Conservation (phyloP, 2,888 invertebrate genomes). For the Ophioninae sp. region DNA sequence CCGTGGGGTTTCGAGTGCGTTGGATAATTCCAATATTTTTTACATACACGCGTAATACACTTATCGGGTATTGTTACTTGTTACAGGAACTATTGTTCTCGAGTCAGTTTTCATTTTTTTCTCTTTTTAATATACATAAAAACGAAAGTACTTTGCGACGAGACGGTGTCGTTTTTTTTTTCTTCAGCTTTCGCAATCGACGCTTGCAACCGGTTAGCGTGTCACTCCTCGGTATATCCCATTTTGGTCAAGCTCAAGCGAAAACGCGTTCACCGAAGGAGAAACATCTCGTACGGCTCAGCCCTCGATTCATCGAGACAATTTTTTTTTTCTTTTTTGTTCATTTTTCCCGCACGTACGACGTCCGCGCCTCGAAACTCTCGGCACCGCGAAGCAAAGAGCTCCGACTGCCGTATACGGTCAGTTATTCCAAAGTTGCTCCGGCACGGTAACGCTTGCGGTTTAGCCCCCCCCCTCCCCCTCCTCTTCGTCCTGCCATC, state of each 20-base stretch:
- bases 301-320: conserved; percentile 53
- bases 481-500: not conserved
- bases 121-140: conserved; percentile 30
- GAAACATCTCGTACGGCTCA: conserved; percentile 49
- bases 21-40: conserved; percentile 35
- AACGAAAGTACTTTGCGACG: conserved; percentile 17
- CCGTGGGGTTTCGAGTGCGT: not conserved
- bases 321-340: not conserved
- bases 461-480: conserved; percentile 6
- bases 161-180: conserved; percentile 7
- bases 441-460: conserved; percentile 68
- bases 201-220: conserved; percentile 51
- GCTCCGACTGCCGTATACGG: conserved; percentile 72
- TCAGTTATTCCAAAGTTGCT: conserved; percentile 72
- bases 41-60: conserved; percentile 10
- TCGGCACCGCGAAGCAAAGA: conserved; percentile 13
- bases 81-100: conserved; percentile 44
- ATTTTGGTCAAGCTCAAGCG: conserved; percentile 61
- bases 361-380: conserved; percentile 20
- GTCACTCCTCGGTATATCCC: conserved; percentile 54
- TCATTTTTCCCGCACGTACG: conserved; percentile 10
- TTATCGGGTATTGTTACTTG: conserved; percentile 46
- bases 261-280: conserved; percentile 26
- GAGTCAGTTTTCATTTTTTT: conserved; percentile 33
- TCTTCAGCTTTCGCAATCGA: conserved; percentile 10